phyloP scores from a whole-genome alignment of 2,113 vertebrate genomes.

The Xiphorhynchus elegans region DNA sequence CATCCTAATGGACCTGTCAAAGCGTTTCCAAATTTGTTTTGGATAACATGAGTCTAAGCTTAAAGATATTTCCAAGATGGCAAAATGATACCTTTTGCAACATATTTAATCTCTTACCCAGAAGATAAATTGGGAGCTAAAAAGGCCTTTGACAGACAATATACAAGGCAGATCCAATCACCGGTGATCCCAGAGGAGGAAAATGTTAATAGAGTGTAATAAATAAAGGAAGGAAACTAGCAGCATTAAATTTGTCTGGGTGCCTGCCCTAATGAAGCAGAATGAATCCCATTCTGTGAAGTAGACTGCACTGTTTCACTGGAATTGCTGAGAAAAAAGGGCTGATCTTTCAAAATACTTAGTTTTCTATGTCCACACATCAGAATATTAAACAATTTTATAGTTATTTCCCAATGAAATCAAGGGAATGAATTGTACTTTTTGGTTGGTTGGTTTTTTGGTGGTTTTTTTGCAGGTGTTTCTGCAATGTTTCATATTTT shows the following conservation, averaged over 20 bases:
- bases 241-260: background rate
- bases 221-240: background rate
- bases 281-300: background rate
- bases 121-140: background rate
- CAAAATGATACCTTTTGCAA: background rate
- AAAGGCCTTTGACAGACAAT: background rate
- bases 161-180: background rate
- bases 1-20: background rate
- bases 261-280: background rate
- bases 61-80: background rate
- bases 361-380: background rate
- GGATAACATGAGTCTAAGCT: background rate
- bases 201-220: background rate
- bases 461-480: background rate
- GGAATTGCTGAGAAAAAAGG: background rate
- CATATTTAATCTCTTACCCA: background rate
- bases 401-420: background rate
- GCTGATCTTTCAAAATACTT: background rate
- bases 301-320: background rate
- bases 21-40: slow-evolving; percentile 36
- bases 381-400: background rate
- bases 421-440: background rate
- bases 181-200: background rate
- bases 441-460: background rate
- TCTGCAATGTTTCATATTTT: background rate